phyloP scores from a whole-genome alignment of 1,140 invertebrate genomes.

The Lutraria rhynchaena region DNA sequence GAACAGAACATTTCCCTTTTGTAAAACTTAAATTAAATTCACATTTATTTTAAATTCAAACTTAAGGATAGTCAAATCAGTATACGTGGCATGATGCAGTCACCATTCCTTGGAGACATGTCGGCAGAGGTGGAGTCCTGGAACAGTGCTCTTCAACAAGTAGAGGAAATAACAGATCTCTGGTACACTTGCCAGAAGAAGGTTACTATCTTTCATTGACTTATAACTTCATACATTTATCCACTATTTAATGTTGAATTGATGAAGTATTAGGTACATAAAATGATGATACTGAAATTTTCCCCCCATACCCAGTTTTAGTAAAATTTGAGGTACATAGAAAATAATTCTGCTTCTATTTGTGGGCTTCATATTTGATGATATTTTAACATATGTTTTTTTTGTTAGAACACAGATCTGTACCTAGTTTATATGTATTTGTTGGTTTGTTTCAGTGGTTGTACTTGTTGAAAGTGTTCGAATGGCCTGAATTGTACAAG shows the following conservation, averaged over 20 bases:
- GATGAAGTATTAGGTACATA: too few species aligned
- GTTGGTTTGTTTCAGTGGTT: constrained; percentile 75
- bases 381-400: too few species aligned
- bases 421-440: too few species aligned
- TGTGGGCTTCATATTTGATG: too few species aligned
- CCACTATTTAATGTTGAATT: background rate
- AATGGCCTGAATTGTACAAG: constrained; percentile 74
- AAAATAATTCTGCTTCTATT: too few species aligned
- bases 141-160: constrained; percentile 73
- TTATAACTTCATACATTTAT: background rate
- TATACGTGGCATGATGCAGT: constrained; percentile 78
- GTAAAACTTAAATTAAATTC: too few species aligned
- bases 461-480: constrained; percentile 81
- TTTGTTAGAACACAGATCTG: too few species aligned
- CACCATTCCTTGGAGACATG: constrained; percentile 78
- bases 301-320: too few species aligned
- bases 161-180: constrained; percentile 79
- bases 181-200: constrained; percentile 80
- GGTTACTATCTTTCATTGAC: constrained; percentile 70
- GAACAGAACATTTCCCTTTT: too few species aligned
- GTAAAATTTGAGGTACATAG: too few species aligned
- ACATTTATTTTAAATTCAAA: too few species aligned
- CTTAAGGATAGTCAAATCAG: constrained; percentile 79
- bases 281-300: too few species aligned
- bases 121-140: constrained; percentile 72